Percentiles rank a stretch among this genome's conserved stretches.
phyloP scores from a whole-genome alignment of 1,140 invertebrate genomes.

The Hycleus phaleratus region DNA sequence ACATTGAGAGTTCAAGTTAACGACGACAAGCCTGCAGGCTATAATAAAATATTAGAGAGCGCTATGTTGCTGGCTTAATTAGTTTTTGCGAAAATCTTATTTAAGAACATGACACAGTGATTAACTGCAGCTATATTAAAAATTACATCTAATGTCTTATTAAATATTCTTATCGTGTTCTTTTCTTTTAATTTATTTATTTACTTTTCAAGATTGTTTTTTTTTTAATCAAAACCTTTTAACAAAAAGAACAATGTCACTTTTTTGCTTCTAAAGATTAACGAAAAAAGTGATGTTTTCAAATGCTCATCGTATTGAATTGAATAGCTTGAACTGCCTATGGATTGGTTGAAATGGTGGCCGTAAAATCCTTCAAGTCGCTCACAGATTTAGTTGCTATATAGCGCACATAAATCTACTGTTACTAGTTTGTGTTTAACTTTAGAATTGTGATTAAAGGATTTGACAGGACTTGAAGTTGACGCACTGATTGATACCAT shows the following conservation, averaged over 20 bases:
- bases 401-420: constrained; percentile 12
- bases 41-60: constrained; percentile 6
- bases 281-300: too few species aligned
- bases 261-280: too few species aligned
- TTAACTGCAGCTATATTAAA: constrained; percentile 13
- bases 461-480: constrained; percentile 2
- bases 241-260: too few species aligned
- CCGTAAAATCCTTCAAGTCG: constrained; percentile 9
- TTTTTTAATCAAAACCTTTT: too few species aligned
- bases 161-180: too few species aligned
- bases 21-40: not conserved
- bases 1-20: too few species aligned
- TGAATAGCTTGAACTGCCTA: too few species aligned
- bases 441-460: constrained; percentile 14
- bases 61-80: constrained; percentile 9
- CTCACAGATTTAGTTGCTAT: constrained; percentile 7
- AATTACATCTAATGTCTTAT: not conserved
- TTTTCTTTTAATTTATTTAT: too few species aligned
- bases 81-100: constrained; percentile 13
- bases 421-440: constrained; percentile 15
- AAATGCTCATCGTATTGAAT: too few species aligned
- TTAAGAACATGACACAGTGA: constrained; percentile 11
- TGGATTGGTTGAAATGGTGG: not conserved
- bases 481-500: constrained; percentile 6
- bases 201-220: too few species aligned